phyloP scores from a whole-genome alignment of 2,888 invertebrate species.

The Mystacides longicornis region DNA sequence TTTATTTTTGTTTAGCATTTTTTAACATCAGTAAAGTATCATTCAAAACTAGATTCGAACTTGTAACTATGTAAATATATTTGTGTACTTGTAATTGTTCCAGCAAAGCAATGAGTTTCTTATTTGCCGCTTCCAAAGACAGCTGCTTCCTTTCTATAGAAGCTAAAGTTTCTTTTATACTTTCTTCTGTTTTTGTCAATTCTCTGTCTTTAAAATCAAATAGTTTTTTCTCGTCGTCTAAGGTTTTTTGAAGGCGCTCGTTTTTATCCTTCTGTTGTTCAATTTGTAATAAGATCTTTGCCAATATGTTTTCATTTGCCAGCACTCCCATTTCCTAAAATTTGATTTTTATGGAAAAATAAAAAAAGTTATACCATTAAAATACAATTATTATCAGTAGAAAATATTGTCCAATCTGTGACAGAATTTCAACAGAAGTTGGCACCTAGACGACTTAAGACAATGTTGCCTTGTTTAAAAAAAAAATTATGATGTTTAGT shows the following conservation, averaged over 20 bases:
- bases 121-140: conserved; percentile 43
- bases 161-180: conserved; percentile 34
- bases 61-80: background rate
- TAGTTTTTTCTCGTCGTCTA: conserved; percentile 29
- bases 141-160: conserved; percentile 35
- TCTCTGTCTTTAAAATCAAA: conserved; percentile 35
- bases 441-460: too few relatives aligned
- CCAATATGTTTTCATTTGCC: conserved; percentile 51
- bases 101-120: conserved; percentile 43
- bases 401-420: background rate
- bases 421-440: too few relatives aligned
- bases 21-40: too few relatives aligned
- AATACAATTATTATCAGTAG: background rate
- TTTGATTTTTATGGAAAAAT: conserved; percentile 7
- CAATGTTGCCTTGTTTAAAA: too few relatives aligned
- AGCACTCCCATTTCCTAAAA: conserved; percentile 50
- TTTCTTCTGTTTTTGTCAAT: conserved; percentile 35
- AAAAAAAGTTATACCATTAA: background rate
- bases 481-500: too few relatives aligned
- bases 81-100: conserved; percentile 42
- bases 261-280: conserved; percentile 45
- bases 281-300: conserved; percentile 50
- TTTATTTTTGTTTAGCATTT: too few relatives aligned
- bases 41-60: background rate
- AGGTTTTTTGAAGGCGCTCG: conserved; percentile 32